Evolutionary conservation across 2,113 vertebrate genomes (phyloP), one percentile per base, ranked within the genome.

Genomic region (Tyrannus savana): DNA sequence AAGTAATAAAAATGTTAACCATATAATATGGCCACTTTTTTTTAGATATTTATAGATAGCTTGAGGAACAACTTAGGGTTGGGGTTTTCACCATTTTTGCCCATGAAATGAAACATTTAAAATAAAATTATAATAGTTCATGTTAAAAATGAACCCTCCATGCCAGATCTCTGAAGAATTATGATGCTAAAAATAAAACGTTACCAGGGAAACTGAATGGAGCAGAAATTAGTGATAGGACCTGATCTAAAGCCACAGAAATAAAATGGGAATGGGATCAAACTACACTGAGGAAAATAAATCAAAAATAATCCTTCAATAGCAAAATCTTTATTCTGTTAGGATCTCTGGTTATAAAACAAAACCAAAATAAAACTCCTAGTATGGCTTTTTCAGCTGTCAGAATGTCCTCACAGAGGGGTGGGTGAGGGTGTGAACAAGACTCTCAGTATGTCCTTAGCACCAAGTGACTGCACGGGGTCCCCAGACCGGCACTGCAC

Each of bases 161-260:
- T 80, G 76, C 76, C 76, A 94, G 64, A 86, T 73, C 91, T 94
- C 84, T 84, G 76, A 92, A 95, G 87, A 71, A 75, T 89, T 93
- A 94, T 55, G 73, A 85, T 82, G 66, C 94, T 93, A 97, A 96
- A 95, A 96, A 96, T 96, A 96, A 95, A 94, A 74, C 4, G 79
- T 96, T 96, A 68, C 93, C 92, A 96, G 52, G 96, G 96, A 95
- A 96, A 97, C 91, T 18, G 7, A 90, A 72, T 66, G 47, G 75
- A 89, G 88, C n/a, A 87, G 82, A 95, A 94, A 96, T 93, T 92
- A 97, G 84, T 27, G 19, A 68, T 16, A 82, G 31, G 82, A n/a
- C 64, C 82, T 93, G 79, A 94, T 96, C 79, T 88, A 78, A 92
- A 94, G 47, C 79, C 90, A 78, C 72, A 72, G 76, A 92, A 81